These are phyloP conservation scores for Sebastes flavidus DNA, from an alignment of 2,797 vertebrate species.

Conservation along the genomic window DNA sequence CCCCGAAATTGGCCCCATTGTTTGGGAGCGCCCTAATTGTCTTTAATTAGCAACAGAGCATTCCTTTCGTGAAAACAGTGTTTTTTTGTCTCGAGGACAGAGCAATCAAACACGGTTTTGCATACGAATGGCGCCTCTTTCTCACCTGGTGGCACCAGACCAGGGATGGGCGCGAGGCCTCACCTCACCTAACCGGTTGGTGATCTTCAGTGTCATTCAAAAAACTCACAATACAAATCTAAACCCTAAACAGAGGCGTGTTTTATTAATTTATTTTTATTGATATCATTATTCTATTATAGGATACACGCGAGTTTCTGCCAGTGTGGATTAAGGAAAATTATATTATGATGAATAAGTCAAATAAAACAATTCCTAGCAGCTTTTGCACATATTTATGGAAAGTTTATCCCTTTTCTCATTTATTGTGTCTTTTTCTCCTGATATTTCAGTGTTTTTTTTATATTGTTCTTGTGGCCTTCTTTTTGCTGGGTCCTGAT, in stretches of 20 bases:
- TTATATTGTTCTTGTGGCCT: no score
- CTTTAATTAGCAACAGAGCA: conserved; percentile 81
- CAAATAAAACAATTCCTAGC: not conserved
- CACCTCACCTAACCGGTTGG: conserved; percentile 59
- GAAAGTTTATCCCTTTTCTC: no score
- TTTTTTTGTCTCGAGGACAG: conserved; percentile 70
- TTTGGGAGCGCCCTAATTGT: conserved; percentile 78
- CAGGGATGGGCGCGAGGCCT: conserved; percentile 65
- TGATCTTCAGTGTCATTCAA: conserved; percentile 45
- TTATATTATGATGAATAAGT: not conserved
- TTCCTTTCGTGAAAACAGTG: conserved; percentile 81
- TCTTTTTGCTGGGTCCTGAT: no score
- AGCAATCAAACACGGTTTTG: conserved; percentile 77
- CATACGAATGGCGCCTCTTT: conserved; percentile 76
- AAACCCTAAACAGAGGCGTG: conserved; percentile 23
- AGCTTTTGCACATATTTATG: no score
- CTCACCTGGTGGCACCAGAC: conserved; percentile 61
- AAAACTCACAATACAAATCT: conserved; percentile 1
- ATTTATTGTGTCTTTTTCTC: no score
- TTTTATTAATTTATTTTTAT: not conserved
- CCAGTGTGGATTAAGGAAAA: not conserved
- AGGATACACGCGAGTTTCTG: not conserved
- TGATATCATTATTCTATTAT: not conserved
- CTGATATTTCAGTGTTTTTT: no score
- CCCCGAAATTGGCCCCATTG: conserved; percentile 75